Percentiles rank a stretch among this genome's conserved stretches.
These are phyloP conservation scores for Allacma fusca DNA, from an alignment of 2,888 invertebrate genomes.

Conservation along the genomic window DNA sequence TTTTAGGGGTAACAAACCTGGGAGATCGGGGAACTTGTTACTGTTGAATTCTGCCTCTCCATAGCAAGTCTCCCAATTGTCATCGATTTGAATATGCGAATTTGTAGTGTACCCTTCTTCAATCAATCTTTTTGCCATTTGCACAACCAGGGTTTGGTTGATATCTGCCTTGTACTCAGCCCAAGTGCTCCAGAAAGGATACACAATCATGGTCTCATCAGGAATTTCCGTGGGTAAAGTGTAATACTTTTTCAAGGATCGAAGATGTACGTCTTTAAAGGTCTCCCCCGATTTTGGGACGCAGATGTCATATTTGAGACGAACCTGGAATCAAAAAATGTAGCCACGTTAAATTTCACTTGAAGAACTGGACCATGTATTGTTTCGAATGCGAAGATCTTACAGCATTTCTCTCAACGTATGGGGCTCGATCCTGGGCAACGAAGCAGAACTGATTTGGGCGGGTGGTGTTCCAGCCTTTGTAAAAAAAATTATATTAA, in stretches of 20 bases:
- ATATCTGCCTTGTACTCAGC: constrained; percentile 28
- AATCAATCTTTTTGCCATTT: constrained; percentile 45
- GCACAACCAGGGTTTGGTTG: constrained; percentile 46
- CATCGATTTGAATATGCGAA: constrained; percentile 82
- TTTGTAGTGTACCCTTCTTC: constrained; percentile 45
- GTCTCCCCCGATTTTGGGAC: constrained; percentile 37
- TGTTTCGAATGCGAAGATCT: not conserved
- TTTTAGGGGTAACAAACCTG: constrained; percentile 44
- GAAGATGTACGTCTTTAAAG: constrained; percentile 46
- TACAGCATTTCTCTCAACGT: constrained; percentile 29
- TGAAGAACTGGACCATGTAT: not conserved
- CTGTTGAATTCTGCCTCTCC: constrained; percentile 79
- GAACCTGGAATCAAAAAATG: not conserved
- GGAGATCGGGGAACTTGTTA: constrained; percentile 71
- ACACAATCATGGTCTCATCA: constrained; percentile 42
- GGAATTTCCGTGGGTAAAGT: constrained; percentile 40
- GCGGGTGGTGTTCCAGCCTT: constrained; percentile 37
- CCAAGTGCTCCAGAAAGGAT: constrained; percentile 48
- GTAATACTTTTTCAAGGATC: constrained; percentile 37
- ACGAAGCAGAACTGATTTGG: constrained; percentile 40
- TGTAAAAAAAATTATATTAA: not conserved
- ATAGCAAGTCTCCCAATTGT: constrained; percentile 86
- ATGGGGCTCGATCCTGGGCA: constrained; percentile 39
- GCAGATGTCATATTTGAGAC: constrained; percentile 49
- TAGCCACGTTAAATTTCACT: not conserved